A percentile compares a stretch with the other conserved stretches of the same genome.
phyloP scores from a whole-genome alignment of 2,797 vertebrate genomes.

The Chloroceryle inda region DNA sequence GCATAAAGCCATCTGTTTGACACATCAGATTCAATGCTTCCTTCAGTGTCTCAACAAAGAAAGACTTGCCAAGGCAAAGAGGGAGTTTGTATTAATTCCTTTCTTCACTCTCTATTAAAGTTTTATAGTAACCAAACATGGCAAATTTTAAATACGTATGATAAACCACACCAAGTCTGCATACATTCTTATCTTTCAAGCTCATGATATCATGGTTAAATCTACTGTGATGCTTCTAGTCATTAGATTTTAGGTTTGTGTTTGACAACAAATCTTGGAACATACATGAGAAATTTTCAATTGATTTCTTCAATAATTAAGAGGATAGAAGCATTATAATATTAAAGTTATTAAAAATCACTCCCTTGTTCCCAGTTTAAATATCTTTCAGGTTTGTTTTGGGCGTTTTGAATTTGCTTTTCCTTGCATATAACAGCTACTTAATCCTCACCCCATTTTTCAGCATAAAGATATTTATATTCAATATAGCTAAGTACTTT shows the following conservation, averaged over 20 bases:
- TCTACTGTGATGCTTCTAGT: neutral
- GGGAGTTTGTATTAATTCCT: neutral
- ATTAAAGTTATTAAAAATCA: neutral
- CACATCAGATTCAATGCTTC: neutral
- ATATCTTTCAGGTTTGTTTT: neutral
- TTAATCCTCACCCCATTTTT: neutral
- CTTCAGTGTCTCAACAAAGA: constrained; percentile 8
- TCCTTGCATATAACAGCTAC: neutral
- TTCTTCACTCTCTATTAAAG: neutral
- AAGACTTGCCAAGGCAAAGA: neutral
- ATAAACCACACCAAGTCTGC: neutral
- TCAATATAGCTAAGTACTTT: neutral
- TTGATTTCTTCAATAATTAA: neutral
- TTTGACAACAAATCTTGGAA: neutral
- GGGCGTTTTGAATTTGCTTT: neutral
- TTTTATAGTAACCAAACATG: neutral
- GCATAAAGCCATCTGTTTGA: constrained; percentile 42
- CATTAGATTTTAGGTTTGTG: neutral
- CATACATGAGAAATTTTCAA: neutral
- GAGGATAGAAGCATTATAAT: neutral
- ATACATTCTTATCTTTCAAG: neutral
- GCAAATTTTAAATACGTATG: neutral
- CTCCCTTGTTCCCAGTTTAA: neutral
- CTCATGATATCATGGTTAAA: neutral
- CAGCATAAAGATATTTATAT: neutral